phyloP scores from a whole-genome alignment of 92 coral and sea anemone genomes.

The Phenganax marumi region DNA sequence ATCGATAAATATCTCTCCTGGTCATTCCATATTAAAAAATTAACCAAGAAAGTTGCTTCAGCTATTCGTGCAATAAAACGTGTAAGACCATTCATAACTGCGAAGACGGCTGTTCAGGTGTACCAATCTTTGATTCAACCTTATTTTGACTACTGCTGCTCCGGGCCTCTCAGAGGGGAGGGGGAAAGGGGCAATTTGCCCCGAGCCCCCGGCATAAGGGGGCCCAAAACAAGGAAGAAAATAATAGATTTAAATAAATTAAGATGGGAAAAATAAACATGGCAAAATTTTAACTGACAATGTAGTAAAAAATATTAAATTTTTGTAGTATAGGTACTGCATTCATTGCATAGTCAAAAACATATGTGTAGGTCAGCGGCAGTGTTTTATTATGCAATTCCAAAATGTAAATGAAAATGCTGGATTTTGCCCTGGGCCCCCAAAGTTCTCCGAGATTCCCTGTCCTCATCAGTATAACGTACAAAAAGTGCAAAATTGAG shows the following conservation, averaged over 20 bases:
- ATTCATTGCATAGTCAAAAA: no score
- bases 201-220: no score
- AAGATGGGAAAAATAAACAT: no score
- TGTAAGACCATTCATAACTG: background rate
- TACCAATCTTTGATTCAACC: background rate
- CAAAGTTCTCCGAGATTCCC: background rate
- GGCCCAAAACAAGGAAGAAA: no score
- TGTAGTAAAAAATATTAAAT: no score
- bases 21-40: background rate
- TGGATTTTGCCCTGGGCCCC: background rate
- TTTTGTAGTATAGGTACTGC: no score
- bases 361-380: no score
- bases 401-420: no score
- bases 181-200: background rate
- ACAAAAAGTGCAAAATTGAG: slow-evolving; percentile 45
- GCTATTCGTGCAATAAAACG: background rate
- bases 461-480: slow-evolving; percentile 13
- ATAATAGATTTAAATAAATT: no score
- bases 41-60: background rate
- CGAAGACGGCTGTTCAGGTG: background rate
- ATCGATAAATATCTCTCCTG: slow-evolving; percentile 2
- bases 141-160: background rate
- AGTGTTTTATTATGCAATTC: no score
- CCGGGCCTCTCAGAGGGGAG: background rate
- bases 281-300: no score